Percentiles rank a stretch among this genome's conserved stretches.
Conservation (phyloP, 35 echinoderm and acorn worm species). For the Nesometra sesokonis region DNA sequence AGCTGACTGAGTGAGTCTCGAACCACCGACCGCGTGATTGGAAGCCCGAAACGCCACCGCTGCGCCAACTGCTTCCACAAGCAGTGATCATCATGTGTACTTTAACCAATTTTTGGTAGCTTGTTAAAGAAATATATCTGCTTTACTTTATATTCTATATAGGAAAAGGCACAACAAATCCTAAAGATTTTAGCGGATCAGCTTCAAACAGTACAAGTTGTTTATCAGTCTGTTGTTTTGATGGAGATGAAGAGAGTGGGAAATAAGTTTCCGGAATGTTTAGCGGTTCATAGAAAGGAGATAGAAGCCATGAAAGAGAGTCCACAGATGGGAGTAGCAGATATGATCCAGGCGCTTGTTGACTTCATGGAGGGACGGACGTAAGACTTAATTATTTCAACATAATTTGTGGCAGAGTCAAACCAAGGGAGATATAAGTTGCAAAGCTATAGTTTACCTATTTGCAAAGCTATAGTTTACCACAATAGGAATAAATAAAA, state of each 20-base stretch:
- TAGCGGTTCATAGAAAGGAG: constrained; percentile 43
- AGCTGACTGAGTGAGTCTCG: too few relatives aligned
- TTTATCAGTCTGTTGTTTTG: constrained; percentile 54
- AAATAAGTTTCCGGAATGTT: constrained; percentile 35
- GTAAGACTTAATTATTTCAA: not conserved
- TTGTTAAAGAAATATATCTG: not conserved
- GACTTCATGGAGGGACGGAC: not conserved
- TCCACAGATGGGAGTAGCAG: not conserved
- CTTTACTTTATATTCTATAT: not conserved
- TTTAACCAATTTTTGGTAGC: not conserved
- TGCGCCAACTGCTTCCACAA: too few relatives aligned
- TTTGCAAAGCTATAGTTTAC: too few relatives aligned
- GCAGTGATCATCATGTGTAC: not conserved
- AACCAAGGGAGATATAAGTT: too few relatives aligned
- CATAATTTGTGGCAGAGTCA: too few relatives aligned
- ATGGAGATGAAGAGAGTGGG: constrained; percentile 86
- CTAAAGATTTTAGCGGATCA: constrained; percentile 47
- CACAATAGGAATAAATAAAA: not conserved
- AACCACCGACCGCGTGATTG: too few relatives aligned
- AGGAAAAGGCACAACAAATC: constrained; percentile 51
- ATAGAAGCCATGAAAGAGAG: constrained; percentile 56
- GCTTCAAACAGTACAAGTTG: constrained; percentile 37
- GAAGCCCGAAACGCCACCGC: too few relatives aligned
- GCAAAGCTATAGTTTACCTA: too few relatives aligned
- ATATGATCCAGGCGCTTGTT: not conserved